A percentile compares a stretch with the other conserved stretches of the same genome.
Conservation (phyloP, 2,888 invertebrate species). For the Philopedon plagiatum region DNA sequence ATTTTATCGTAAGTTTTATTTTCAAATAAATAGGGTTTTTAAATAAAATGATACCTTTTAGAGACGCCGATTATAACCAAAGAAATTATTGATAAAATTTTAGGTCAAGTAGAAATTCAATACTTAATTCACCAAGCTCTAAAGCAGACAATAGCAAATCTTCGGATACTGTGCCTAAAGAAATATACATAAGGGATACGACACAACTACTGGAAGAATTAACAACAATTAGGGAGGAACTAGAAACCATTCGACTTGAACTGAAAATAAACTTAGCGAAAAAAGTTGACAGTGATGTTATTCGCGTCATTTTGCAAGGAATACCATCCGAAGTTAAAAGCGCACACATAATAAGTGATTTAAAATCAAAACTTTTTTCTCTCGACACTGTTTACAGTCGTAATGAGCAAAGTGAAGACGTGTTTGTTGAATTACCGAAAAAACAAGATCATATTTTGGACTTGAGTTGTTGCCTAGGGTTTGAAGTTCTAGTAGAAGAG, state of each 20-base stretch:
- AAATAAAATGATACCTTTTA: neutral
- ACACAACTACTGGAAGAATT: neutral
- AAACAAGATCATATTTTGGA: slow-evolving; percentile 7
- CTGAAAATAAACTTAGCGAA: neutral
- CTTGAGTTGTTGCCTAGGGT: slow-evolving; percentile 11
- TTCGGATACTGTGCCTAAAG: neutral
- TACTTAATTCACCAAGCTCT: neutral
- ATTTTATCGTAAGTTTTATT: neutral
- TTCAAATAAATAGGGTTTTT: neutral
- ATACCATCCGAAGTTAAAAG: neutral
- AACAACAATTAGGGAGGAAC: neutral
- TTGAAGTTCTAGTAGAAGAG: neutral
- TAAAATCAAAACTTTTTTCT: neutral
- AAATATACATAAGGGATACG: neutral
- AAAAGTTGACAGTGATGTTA: neutral
- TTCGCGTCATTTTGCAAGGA: neutral
- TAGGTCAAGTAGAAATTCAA: neutral
- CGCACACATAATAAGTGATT: neutral
- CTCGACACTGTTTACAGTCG: neutral
- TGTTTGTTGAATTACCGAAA: neutral
- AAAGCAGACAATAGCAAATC: neutral
- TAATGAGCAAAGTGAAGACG: neutral
- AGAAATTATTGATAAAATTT: neutral
- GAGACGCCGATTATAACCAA: neutral
- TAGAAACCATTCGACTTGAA: neutral